phyloP scores from a whole-genome alignment of 2,113 vertebrate species.

The Symphodus melops region DNA sequence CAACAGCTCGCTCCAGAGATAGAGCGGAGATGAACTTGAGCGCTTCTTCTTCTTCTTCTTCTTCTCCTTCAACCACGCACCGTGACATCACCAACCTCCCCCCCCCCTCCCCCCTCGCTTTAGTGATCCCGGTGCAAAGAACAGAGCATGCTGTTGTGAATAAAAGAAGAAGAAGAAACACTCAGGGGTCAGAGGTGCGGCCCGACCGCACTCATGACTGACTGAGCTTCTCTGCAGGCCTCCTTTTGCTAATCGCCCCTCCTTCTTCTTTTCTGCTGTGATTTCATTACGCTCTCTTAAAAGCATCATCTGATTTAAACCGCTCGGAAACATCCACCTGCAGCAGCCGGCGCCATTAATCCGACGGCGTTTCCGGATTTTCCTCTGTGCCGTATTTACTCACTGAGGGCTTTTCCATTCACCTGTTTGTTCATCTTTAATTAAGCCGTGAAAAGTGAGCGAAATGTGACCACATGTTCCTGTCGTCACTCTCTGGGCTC shows the following conservation, averaged over 20 bases:
- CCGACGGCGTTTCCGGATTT: slow-evolving; percentile 1
- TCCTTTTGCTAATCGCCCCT: slow-evolving; percentile 6
- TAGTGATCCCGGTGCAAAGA: slow-evolving; percentile 11
- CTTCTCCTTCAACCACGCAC: slow-evolving; percentile 47
- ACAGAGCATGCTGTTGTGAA: slow-evolving; percentile 26
- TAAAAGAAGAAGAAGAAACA: no score
- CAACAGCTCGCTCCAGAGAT: slow-evolving; percentile 67
- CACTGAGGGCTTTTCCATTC: background rate
- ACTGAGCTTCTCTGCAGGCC: background rate
- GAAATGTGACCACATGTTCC: background rate
- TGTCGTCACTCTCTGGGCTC: no score
- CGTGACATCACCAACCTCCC: slow-evolving; percentile 58
- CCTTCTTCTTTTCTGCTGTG: slow-evolving; percentile 2
- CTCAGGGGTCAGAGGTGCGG: background rate
- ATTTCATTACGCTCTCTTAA: slow-evolving; percentile 22
- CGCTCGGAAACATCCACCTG: slow-evolving; percentile 6
- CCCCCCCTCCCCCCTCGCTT: background rate
- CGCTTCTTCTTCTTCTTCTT: slow-evolving; percentile 53
- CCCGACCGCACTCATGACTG: background rate
- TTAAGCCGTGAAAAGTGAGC: background rate
- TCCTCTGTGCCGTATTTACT: slow-evolving; percentile 12
- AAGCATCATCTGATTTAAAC: slow-evolving; percentile 36
- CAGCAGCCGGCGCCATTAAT: slow-evolving; percentile 17
- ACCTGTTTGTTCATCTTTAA: background rate
- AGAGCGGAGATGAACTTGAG: slow-evolving; percentile 57